A percentile compares a stretch with the other conserved stretches of the same genome.
Evolutionary conservation across 2,113 vertebrate genomes (phyloP).

Genomic region (Hippocampus comes): DNA sequence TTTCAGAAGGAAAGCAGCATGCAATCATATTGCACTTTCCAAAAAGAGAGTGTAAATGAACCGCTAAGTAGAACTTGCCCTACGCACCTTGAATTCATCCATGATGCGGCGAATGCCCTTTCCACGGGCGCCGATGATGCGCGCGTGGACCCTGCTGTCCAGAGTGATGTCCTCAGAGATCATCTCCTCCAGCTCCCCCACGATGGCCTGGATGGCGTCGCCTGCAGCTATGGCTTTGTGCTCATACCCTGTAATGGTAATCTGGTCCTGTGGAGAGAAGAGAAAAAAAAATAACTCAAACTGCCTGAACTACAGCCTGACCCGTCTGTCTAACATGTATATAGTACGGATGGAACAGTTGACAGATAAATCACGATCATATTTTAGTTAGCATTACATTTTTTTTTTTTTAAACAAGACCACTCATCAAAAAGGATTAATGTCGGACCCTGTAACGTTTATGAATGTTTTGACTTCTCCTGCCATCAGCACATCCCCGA

Average conservation of each 20-base stretch:
- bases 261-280: slow-evolving; percentile 82
- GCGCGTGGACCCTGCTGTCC: slow-evolving; percentile 92
- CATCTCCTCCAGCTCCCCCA: slow-evolving; percentile 95
- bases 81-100: slow-evolving; percentile 93
- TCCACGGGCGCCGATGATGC: slow-evolving; percentile 93
- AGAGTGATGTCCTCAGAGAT: slow-evolving; percentile 90
- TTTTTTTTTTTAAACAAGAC: too few species aligned
- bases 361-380: neutral
- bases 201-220: slow-evolving; percentile 88
- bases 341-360: too few species aligned
- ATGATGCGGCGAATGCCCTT: slow-evolving; percentile 98
- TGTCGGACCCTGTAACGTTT: too few species aligned
- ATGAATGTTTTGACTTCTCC: too few species aligned
- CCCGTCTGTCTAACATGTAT: too few species aligned
- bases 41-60: too few species aligned
- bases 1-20: too few species aligned
- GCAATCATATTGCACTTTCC: too few species aligned
- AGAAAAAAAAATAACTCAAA: neutral
- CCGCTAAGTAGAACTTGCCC: too few species aligned
- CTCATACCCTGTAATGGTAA: slow-evolving; percentile 95
- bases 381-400: too few species aligned
- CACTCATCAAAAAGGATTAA: too few species aligned
- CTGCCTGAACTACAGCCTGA: neutral
- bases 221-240: slow-evolving; percentile 89
- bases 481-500: too few species aligned